These are phyloP conservation scores for Perithous albicinctus DNA, from an alignment of 2,888 invertebrate genomes.

Conservation along the genomic window DNA sequence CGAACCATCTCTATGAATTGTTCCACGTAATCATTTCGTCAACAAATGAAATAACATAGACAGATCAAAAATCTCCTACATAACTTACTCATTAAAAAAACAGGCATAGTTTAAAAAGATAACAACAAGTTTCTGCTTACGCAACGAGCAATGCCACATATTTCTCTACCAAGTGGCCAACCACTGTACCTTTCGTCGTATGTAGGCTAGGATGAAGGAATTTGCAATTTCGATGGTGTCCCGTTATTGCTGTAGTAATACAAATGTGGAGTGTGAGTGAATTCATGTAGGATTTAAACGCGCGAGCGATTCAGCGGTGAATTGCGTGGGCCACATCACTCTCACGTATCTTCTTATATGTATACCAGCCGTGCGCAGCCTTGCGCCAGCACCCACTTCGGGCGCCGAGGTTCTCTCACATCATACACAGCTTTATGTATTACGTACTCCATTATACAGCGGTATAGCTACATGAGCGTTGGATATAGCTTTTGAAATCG, in stretches of 20 bases:
- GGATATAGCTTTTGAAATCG: not conserved
- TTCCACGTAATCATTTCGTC: too few species aligned
- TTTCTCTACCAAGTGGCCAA: too few species aligned
- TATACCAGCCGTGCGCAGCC: constrained; percentile 13
- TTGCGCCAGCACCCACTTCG: constrained; percentile 40
- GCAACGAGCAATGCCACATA: too few species aligned
- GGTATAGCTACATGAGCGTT: not conserved
- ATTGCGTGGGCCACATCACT: constrained; percentile 26
- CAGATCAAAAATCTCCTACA: too few species aligned
- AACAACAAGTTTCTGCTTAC: too few species aligned
- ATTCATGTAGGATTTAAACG: constrained; percentile 22
- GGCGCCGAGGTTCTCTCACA: constrained; percentile 21
- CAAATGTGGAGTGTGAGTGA: not conserved
- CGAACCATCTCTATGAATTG: too few species aligned
- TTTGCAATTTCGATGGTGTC: not conserved
- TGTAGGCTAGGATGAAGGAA: not conserved
- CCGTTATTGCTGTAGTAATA: not conserved
- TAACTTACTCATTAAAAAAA: too few species aligned
- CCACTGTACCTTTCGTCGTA: too few species aligned
- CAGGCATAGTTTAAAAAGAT: too few species aligned
- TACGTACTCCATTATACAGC: not conserved
- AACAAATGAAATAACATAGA: too few species aligned
- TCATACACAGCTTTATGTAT: constrained; percentile 13
- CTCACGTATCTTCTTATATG: constrained; percentile 3
- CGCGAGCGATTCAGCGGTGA: not conserved